Base-by-base conservation (phyloP, 2,888 invertebrate genomes). In the Tachina grossa region DNA sequence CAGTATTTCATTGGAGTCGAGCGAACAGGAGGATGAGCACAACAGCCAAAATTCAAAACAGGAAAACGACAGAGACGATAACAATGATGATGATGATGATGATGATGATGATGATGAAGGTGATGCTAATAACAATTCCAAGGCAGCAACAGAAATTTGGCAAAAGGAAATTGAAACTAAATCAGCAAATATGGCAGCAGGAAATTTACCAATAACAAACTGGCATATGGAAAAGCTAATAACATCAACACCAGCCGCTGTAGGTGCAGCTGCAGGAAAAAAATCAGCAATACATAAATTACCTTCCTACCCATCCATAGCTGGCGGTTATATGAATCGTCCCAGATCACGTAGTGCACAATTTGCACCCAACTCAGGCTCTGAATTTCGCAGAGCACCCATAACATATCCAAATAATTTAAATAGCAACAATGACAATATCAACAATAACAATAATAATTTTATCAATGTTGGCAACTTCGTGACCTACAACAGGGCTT, bases 331-430 rank as follows among this genome's bases (percentile, higher is more conserved):
- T 14, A 86, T 91, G 77, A 89, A 90, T 75, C 89, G 89, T 19
- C 91, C 90, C 71, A 89, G 90, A 85, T 91, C 91, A 74, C 89
- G 89, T 22, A 90, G 90, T 47, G 89, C 91, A 6, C 91, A 91
- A 86, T 91, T 91, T 77, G 90, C 91, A 75, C 89, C 91, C 9
- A 91, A 90, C 78, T 88, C 90, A 4, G 87, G 90, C 6, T 83
- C 85, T 9, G 85, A 85, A 11, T 85, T 16, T 83, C 82, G 81
- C 59, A 83, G 75, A 75, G 88, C 85, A 65, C 80, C 59, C 19
- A 49, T 53, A 1, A 49, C 71, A 47, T 84, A 76, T 55, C 14
- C 59, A 11, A 78, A 57, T 65, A 66, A 61, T 59, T 65, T 72
- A 13, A 78, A 72, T 41, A 78, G 71, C 47, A 74, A 68, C 16